phyloP scores from a whole-genome alignment of 2,113 vertebrate genomes.

The human (Homo sapiens) region GRCh38 chr7:31042501-31043000 shows the following conservation, averaged over 20 bases:
- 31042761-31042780: neutral
- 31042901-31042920: accelerated
- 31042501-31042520: neutral
- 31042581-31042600: neutral
- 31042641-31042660: neutral
- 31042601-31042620: neutral
- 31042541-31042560: neutral
- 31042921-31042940: neutral
- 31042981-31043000: neutral
- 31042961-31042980: neutral
- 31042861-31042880: neutral
- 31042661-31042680: neutral
- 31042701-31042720: neutral
- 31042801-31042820: too few species aligned
- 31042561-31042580: neutral
- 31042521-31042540: neutral
- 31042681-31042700: neutral
- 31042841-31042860: neutral
- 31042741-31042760: neutral
- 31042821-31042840: neutral
- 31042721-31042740: neutral
- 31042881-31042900: neutral
- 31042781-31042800: neutral
- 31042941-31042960: neutral
- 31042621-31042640: neutral